Base-by-base conservation (phyloP, 2,113 vertebrate genomes). In the Pseudopodoces humilis region DNA sequence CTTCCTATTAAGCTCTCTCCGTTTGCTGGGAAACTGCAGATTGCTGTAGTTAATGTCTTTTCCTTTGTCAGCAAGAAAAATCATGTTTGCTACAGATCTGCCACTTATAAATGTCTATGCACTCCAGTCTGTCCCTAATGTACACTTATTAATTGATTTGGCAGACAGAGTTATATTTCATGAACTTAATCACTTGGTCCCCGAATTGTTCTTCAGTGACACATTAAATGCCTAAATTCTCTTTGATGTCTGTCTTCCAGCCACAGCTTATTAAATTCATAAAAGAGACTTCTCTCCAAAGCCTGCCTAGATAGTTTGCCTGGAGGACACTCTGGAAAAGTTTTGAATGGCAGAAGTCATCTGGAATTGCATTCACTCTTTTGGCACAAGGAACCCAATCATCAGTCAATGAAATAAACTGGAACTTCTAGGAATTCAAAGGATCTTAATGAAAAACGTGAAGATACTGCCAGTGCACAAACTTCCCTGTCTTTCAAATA, bases 31-130 rank as follows among this genome's bases (percentile, higher is more conserved):
- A 95, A 96, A 92, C 80, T 86, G 62, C 86, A 86, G 44, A 74
- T 84, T 1, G 5, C 25, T 94, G 69, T 37, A 78, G 65, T 41
- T 92, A 84, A 90, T 60, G 41, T 64, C 41, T 68, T 64, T 41
- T 92, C 22, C 63, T 75, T n/a, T 71, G 72, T 64, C 86, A 90
- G 76, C 76, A 96, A 70, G 72, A 83, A 90, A 95, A 96, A 90
- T 78, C 41, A 35, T 68, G 81, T 87, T 95, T 87, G 87, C 80
- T 69, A 69, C 80, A 68, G 67, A 80, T 88, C 44, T 92, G 75
- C 60, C 69, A 81, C 47, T 84, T 92, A 84, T 2, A 78, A 86
- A 71, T 39, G n/a, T 84, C 69, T 75, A 52, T 59, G 60, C 19
- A 43, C 52, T 86, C 80, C 77, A 67, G 27, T 47, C 78, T 90